These are phyloP conservation scores for Cercopithecus mona DNA, from an alignment of 2,113 vertebrate species.

Conservation along the genomic window DNA sequence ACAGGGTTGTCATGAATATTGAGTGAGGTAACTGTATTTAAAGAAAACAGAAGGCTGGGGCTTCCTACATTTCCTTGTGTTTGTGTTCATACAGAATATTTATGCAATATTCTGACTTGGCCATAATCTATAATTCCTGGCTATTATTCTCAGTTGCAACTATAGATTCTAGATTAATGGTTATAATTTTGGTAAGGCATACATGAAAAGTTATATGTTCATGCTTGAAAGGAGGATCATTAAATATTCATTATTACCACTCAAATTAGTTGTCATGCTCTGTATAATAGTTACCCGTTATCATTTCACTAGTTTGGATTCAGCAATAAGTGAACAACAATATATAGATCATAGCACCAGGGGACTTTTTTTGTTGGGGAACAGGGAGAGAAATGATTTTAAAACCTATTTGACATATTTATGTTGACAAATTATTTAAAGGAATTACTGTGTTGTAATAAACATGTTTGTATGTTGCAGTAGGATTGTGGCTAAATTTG, in stretches of 20 bases:
- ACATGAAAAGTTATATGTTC: constrained; percentile 67
- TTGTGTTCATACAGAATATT: constrained; percentile 44
- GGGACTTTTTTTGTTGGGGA: constrained; percentile 40
- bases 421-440: constrained; percentile 74
- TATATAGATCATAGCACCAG: constrained; percentile 41
- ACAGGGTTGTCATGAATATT: neutral
- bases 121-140: constrained; percentile 68
- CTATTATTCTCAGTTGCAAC: constrained; percentile 60
- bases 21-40: neutral
- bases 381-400: constrained; percentile 52
- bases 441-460: constrained; percentile 67
- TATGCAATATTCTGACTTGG: constrained; percentile 47
- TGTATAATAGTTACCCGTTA: constrained; percentile 52
- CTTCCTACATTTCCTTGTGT: neutral
- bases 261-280: constrained; percentile 73
- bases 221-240: constrained; percentile 74
- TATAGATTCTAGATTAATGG: constrained; percentile 76
- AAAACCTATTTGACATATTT: constrained; percentile 65
- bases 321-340: constrained; percentile 48
- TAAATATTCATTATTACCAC: constrained; percentile 76
- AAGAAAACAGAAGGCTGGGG: neutral
- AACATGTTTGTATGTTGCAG: constrained; percentile 51
- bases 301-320: constrained; percentile 60
- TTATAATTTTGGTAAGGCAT: constrained; percentile 71
- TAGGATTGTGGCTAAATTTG: constrained; percentile 51